Conservation (phyloP, 2,113 vertebrate genomes). For the human region DNA sequence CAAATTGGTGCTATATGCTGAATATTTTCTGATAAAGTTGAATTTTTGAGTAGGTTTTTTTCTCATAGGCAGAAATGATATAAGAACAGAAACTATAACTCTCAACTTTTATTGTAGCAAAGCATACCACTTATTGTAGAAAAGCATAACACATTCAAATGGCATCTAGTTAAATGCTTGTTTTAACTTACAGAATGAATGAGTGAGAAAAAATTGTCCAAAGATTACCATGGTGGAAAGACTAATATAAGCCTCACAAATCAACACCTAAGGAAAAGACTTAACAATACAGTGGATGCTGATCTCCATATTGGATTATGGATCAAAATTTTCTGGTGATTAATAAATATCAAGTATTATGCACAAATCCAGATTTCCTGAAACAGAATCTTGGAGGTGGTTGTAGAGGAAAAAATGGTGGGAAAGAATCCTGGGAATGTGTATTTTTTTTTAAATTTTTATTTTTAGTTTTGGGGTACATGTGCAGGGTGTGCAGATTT, state of each 20-base stretch:
- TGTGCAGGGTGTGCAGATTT: no score
- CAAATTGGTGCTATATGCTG: background rate
- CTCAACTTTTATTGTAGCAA: background rate
- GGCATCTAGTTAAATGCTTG: background rate
- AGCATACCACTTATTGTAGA: background rate
- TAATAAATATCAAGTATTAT: background rate
- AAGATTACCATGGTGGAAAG: background rate
- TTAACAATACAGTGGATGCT: background rate
- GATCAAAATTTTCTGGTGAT: background rate
- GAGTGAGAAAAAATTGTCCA: background rate
- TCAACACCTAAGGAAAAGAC: background rate
- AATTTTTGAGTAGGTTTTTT: background rate
- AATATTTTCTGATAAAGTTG: background rate
- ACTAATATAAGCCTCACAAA: background rate
- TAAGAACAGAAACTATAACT: background rate
- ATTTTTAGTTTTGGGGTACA: no score
- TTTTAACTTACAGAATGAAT: background rate
- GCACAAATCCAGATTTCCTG: background rate
- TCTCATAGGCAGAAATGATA: constrained; percentile 6
- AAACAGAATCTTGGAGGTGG: background rate
- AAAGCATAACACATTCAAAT: background rate
- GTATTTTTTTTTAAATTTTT: no score
- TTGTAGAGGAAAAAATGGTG: background rate
- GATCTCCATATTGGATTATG: background rate
- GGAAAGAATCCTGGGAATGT: background rate